Evolutionary conservation across 2,797 vertebrate species (phyloP).

Genomic region (Darevskia nairensis): DNA sequence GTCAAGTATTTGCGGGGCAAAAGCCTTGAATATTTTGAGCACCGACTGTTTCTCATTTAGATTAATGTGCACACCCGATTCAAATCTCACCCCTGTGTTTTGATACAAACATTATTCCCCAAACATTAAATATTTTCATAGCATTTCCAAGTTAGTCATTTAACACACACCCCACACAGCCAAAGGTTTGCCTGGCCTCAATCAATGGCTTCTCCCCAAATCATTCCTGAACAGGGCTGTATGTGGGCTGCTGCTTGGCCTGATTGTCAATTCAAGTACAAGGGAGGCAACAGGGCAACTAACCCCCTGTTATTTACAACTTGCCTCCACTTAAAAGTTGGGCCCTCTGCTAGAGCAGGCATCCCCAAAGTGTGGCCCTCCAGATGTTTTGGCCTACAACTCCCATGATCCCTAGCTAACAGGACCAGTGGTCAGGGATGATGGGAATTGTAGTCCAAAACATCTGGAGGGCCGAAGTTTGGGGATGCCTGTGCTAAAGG

Average conservation of each 20-base stretch:
- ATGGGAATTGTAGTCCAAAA: too few relatives aligned
- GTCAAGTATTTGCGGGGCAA: conserved; percentile 20
- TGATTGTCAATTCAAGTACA: background rate
- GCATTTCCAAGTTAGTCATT: conserved; percentile 28
- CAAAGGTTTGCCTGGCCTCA: background rate
- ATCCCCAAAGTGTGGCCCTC: too few relatives aligned
- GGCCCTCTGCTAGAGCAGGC: background rate
- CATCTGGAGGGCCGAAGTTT: too few relatives aligned
- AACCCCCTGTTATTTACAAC: background rate
- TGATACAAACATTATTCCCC: conserved; percentile 52
- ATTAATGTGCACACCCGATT: conserved; percentile 26
- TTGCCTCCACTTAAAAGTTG: background rate
- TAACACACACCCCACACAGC: conserved; percentile 4
- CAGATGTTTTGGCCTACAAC: too few relatives aligned
- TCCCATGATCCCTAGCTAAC: too few relatives aligned
- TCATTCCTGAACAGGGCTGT: background rate
- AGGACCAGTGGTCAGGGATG: too few relatives aligned
- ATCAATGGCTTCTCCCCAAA: background rate
- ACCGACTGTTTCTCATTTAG: conserved; percentile 17
- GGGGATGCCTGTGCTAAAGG: background rate
- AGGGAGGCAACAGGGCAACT: background rate
- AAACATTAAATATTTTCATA: conserved; percentile 54
- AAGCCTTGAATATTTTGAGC: conserved; percentile 2
- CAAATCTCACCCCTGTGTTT: conserved; percentile 19
- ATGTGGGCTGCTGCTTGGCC: too few relatives aligned